Base-by-base conservation (phyloP, 1,140 invertebrate genomes). In the Prorops nasuta region DNA sequence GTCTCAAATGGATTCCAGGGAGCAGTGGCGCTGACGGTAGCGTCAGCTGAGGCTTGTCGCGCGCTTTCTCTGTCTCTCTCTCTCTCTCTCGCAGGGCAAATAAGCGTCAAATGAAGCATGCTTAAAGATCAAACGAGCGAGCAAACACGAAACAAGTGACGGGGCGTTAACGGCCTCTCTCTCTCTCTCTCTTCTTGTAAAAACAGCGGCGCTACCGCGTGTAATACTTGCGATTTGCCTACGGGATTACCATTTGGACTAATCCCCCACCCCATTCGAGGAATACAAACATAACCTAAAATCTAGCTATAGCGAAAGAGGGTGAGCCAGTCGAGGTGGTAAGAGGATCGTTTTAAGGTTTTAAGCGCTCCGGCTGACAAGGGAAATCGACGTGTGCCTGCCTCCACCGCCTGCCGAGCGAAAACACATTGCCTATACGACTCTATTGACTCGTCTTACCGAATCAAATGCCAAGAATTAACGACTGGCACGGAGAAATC, bases 111-210 rank as follows among this genome's bases (percentile, higher is more conserved):
- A 71, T 71, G 71, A 73, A 70, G 69, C 64, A 64, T 64, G 67
- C 56, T 63, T 56, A 63, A 68, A 73, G 72, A 72, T 74, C 71
- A 75, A 74, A 75, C 72, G 68, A 74, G 70, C 61, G 63, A 66
- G 70, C 65, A 75, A 75, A 75, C 71, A 72, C 54, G 69, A 67
- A 69, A 67, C 72, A 72, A 74, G 72, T 70, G 71, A 72, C 64
- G 64, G 63, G 65, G 51, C 52, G 60, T 67, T 60, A 63, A 62
- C 61, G 63, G 34, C 3, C 34, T 56, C 60, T 65, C 64, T 68
- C 64, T 57, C n/a, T n/a, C n/a, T n/a, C n/a, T n/a, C n/a, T n/a
- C n/a, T n/a, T n/a, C 61, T 58, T 75, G 69, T 71, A 74, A 74
- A 74, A 74, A 74, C 72, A 74, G 52, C 41, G 41, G 31, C 20